Evolutionary conservation across 2,797 vertebrate species (phyloP), one percentile per base, ranked within the genome.

Genomic region (Girardinus metallicus): DNA sequence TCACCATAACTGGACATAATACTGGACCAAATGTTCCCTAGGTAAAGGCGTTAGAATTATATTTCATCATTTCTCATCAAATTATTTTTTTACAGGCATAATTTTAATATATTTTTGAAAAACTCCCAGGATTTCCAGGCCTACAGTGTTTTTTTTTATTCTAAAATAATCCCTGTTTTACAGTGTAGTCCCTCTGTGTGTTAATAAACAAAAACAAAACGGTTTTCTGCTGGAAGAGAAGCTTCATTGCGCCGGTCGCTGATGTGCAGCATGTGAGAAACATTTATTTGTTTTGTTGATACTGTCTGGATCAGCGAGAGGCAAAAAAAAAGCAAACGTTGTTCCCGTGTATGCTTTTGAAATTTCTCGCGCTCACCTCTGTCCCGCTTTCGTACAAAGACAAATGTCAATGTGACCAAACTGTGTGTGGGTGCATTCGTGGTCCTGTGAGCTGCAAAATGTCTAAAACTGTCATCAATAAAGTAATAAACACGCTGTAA

Each of bases 391-490:
- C 78, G 80, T 85, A 85, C 84, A 4, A 53, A 83, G 73, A 44
- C 31, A 82, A 80, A 83, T 83, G 84, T 88, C 23, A 72, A 81
- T 62, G 81, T 88, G 81, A 49, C 76, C 80, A 75, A 39, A 82
- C 31, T 51, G 74, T 90, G 83, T 74, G 3, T 36, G 80, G 81
- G 80, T 64, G 26, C 44, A 51, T 77, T 43, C 49, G 74, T 90
- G 86, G 84, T 79, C 18, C 80, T 86, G 84, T 90, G 73, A 87
- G 83, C 55, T 83, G 76, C 74, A 87, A 87, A 78, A 78, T 84
- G 76, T 87, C 79, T 47, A 75, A n/a, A 79, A 74, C 60, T 73
- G 70, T 86, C 74, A 82, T 49, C 8, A 84, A 89, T 86, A 84
- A 90, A 90, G 73, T 76, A 80, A 81, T 53, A 83, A 85, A 79